phyloP scores from a whole-genome alignment of 1,140 invertebrate species.

The Tetragnatha versicolor region DNA sequence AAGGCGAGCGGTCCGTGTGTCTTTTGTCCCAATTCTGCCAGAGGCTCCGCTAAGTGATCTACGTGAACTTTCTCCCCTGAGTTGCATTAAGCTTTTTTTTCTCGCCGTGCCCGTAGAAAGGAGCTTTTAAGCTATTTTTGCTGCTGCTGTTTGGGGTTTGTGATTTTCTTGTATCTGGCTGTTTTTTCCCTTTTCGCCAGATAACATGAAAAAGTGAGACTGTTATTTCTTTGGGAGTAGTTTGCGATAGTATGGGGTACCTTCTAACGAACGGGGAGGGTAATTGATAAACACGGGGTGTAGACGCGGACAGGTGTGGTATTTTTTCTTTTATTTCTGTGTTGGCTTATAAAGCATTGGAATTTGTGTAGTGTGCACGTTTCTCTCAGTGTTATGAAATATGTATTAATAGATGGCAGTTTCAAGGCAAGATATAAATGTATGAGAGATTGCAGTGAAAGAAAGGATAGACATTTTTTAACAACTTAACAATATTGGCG shows the following conservation, averaged over 20 bases:
- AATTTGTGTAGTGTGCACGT: background rate
- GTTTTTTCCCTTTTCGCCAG: background rate
- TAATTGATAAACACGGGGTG: background rate
- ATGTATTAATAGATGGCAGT: background rate
- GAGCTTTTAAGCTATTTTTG: conserved; percentile 33
- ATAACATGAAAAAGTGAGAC: background rate
- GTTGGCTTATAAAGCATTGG: background rate
- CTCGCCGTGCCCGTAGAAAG: conserved; percentile 8
- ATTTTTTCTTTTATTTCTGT: background rate
- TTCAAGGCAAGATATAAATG: no score
- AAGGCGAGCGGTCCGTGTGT: conserved; percentile 13
- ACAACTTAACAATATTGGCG: no score
- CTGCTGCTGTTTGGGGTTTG: conserved; percentile 1
- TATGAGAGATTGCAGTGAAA: no score
- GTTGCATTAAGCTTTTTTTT: conserved; percentile 40
- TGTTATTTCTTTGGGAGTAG: background rate
- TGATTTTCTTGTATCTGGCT: conserved; percentile 32
- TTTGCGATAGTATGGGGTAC: background rate
- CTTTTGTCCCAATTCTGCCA: conserved; percentile 49
- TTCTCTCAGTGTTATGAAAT: background rate
- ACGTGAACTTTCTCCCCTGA: conserved; percentile 12
- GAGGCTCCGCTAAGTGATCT: conserved; percentile 38
- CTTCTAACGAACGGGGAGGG: background rate
- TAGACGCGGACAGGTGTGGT: no score
- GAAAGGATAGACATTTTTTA: no score